phyloP scores from a whole-genome alignment of 2,113 vertebrate genomes.

The Vireo altiloquus region DNA sequence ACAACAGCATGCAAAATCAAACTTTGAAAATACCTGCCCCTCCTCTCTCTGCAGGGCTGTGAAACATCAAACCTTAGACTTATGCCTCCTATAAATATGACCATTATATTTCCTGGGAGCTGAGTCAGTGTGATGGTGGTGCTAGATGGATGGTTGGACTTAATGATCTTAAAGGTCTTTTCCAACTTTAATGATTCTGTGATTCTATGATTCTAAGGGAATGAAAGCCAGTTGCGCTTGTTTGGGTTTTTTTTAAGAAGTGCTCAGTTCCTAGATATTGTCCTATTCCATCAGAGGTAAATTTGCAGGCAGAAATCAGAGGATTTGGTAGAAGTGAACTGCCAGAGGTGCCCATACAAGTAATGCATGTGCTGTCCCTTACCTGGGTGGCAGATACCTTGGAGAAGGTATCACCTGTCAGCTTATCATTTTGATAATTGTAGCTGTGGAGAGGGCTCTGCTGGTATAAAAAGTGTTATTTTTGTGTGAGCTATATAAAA shows the following conservation, averaged over 20 bases:
- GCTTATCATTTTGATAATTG: background rate
- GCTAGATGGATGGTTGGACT: background rate
- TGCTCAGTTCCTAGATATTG: background rate
- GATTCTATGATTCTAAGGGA: background rate
- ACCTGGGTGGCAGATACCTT: background rate
- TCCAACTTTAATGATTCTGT: background rate
- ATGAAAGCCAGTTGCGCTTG: no score
- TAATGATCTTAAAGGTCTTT: background rate
- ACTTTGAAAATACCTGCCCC: background rate
- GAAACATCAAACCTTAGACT: background rate
- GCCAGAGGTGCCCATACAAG: background rate
- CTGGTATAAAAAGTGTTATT: background rate
- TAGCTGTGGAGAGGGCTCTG: background rate
- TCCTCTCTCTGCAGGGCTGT: background rate
- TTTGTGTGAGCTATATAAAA: background rate
- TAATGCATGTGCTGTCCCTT: accelerated
- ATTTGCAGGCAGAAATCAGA: background rate
- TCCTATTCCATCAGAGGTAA: background rate
- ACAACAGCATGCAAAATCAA: background rate
- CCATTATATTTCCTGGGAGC: background rate
- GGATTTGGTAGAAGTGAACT: background rate
- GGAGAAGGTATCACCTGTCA: background rate
- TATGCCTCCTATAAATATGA: background rate
- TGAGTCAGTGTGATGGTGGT: background rate
- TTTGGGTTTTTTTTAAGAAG: background rate